Evolutionary conservation across 2,113 vertebrate species (phyloP).

Genomic region (Pristiophorus japonicus): DNA sequence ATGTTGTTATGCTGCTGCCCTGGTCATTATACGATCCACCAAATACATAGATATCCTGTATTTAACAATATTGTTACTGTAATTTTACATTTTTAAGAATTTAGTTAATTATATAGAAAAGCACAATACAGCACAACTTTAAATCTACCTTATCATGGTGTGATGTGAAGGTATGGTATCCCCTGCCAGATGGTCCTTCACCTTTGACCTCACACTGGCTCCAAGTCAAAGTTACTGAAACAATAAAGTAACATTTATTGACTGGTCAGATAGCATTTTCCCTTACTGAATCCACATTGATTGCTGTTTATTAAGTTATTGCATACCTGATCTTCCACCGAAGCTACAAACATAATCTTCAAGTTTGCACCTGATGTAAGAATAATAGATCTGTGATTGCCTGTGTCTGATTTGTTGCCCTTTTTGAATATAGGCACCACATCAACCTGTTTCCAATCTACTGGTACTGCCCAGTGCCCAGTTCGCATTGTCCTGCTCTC

Average conservation of each 20-base stretch:
- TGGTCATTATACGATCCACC: constrained; percentile 48
- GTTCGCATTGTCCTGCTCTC: too few relatives aligned
- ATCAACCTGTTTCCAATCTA: too few relatives aligned
- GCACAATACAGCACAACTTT: not conserved
- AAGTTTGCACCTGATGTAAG: too few relatives aligned
- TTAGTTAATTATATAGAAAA: not conserved
- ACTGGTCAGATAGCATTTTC: not conserved
- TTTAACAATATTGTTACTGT: constrained; percentile 35
- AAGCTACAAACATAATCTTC: too few relatives aligned
- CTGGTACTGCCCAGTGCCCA: too few relatives aligned
- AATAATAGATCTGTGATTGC: too few relatives aligned
- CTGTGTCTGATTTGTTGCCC: too few relatives aligned
- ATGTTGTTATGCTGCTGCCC: constrained; percentile 45
- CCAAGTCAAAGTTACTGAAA: constrained; percentile 52
- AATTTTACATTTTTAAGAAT: not conserved
- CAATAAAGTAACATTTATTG: not conserved
- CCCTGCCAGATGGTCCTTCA: constrained; percentile 53
- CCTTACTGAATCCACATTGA: not conserved
- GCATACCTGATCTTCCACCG: not conserved
- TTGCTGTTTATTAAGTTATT: not conserved
- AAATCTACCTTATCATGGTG: constrained; percentile 56
- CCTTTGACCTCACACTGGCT: constrained; percentile 60
- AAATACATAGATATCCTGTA: constrained; percentile 64
- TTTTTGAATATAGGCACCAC: too few relatives aligned
- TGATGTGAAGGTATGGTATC: constrained; percentile 51